Evolutionary conservation across 2,888 invertebrate genomes (phyloP), one percentile per base, ranked within the genome.

Genomic region (Archaeoteleia sp.): DNA sequence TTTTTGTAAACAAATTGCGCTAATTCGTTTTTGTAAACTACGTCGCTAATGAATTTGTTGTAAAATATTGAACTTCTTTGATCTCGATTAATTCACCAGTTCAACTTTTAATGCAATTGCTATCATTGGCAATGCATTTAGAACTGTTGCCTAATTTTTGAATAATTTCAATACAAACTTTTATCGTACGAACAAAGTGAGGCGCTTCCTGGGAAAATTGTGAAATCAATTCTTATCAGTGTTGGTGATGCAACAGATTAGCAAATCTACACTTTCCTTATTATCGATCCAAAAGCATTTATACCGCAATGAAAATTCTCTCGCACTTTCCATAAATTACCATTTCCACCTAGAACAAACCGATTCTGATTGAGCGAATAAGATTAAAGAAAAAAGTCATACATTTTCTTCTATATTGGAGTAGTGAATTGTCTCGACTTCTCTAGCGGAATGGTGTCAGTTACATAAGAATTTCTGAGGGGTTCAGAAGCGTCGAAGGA

Each of bases 391-490:
- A 51, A 62, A 63, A 49, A 42, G 39, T 27, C 43, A 30, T 43
- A 12, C 34, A 37, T 61, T 65, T 70, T 65, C 68, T 58, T 51
- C 60, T 66, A 67, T 40, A 75, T 71, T 70, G 60, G 70, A 67
- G 74, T 70, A 70, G 68, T 74, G 77, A 78, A 82, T 80, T 80
- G 78, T 81, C 81, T 82, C 76, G 78, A 74, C 81, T 81, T 78
- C 77, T 77, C 72, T 69, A 66, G 67, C 63, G 81, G 77, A 83
- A 82, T 80, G 80, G 79, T 81, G 81, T 81, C 81, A 80, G 80
- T 83, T 83, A 82, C 79, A 82, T 82, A 83, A 83, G 81, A 76
- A 78, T 73, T 75, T 77, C 76, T 74, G 76, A 76, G 72, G 77
- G 77, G 72, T 71, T 78, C 75, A 78, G 73, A 72, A 72, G 72